A percentile compares a stretch with the other conserved stretches of the same genome.
Conservation (phyloP, 2,113 vertebrate species). For the Bostrychus sinensis region DNA sequence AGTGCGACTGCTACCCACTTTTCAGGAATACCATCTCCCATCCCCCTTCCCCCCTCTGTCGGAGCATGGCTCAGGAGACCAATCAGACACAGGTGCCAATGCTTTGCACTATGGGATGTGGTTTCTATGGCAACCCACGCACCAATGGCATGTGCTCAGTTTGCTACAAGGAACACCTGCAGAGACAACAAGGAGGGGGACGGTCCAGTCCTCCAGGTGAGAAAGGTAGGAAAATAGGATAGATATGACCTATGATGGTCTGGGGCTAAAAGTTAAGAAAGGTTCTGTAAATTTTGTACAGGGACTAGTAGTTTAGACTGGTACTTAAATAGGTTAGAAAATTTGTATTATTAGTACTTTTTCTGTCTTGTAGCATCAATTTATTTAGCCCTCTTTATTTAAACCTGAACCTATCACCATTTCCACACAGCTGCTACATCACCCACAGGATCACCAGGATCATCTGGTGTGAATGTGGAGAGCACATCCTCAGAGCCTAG, state of each 20-base stretch:
- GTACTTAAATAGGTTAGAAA: no score
- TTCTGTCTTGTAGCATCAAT: slow-evolving; percentile 39
- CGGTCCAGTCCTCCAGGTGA: slow-evolving; percentile 85
- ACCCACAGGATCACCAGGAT: slow-evolving; percentile 73
- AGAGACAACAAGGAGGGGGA: slow-evolving; percentile 88
- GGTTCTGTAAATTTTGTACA: slow-evolving; percentile 37
- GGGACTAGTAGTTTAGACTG: slow-evolving; percentile 3
- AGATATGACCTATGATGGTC: slow-evolving; percentile 22
- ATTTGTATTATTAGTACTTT: slow-evolving; percentile 31
- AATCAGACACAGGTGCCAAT: slow-evolving; percentile 92
- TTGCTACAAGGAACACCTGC: slow-evolving; percentile 92
- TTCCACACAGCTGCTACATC: slow-evolving; percentile 68
- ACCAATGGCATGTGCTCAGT: slow-evolving; percentile 93
- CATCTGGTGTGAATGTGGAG: slow-evolving; percentile 75
- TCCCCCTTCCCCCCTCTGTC: slow-evolving; percentile 73
- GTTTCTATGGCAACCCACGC: slow-evolving; percentile 90
- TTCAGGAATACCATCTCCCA: slow-evolving; percentile 76
- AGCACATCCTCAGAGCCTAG: slow-evolving; percentile 62
- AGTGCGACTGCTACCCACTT: slow-evolving; percentile 42
- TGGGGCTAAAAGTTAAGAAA: slow-evolving; percentile 2
- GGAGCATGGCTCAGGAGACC: slow-evolving; percentile 91
- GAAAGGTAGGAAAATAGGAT: slow-evolving; percentile 74
- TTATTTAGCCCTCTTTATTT: background rate
- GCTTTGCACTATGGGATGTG: slow-evolving; percentile 89
- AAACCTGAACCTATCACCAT: slow-evolving; percentile 13